A percentile compares a stretch with the other conserved stretches of the same genome.
These are phyloP conservation scores for Chesias legatella DNA, from an alignment of 2,888 invertebrate genomes.

Conservation along the genomic window DNA sequence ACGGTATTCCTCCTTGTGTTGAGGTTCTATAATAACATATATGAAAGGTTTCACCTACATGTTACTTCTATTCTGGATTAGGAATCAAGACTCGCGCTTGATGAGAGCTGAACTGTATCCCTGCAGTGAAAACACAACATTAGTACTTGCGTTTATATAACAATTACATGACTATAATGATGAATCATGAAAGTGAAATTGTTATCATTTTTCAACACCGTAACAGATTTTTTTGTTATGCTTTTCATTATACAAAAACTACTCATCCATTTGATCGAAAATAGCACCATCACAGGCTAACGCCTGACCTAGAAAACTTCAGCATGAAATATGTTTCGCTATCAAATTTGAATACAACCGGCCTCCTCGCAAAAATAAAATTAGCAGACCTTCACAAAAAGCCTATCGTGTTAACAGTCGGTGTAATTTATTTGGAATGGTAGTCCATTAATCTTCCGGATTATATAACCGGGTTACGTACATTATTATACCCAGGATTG, in stretches of 20 bases:
- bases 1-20: no score
- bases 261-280: slow-evolving; percentile 33
- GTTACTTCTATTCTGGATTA: no score
- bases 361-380: slow-evolving; percentile 41
- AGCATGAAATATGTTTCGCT: slow-evolving; percentile 61
- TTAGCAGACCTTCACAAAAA: slow-evolving; percentile 42
- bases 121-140: no score
- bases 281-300: slow-evolving; percentile 32
- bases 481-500: slow-evolving; percentile 28
- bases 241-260: slow-evolving; percentile 35
- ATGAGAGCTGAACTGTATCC: no score
- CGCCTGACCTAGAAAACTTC: slow-evolving; percentile 50
- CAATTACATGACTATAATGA: no score
- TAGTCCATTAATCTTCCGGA: slow-evolving; percentile 38
- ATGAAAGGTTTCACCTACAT: no score
- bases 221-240: slow-evolving; percentile 30
- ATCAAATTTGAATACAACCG: slow-evolving; percentile 59
- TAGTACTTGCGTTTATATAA: no score
- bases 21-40: no score
- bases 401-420: slow-evolving; percentile 41
- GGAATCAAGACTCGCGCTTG: no score
- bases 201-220: slow-evolving; percentile 3
- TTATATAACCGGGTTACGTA: slow-evolving; percentile 31
- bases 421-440: slow-evolving; percentile 46
- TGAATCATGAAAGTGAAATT: no score